Base-by-base conservation (phyloP, 2,888 invertebrate genomes). In the Cylloceria caligata region DNA sequence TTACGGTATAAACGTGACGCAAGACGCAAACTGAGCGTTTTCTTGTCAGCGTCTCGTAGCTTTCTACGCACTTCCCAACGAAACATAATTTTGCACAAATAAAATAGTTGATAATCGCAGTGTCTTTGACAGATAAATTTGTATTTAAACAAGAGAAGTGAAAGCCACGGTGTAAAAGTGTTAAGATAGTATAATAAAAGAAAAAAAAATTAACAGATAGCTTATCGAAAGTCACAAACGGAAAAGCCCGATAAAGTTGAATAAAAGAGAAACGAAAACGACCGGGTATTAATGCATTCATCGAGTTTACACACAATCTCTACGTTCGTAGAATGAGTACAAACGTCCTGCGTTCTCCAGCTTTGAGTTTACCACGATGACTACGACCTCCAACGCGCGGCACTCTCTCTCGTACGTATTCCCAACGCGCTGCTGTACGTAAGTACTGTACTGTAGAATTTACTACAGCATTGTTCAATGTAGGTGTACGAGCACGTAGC, bases 401-500 rank as follows among this genome's bases (percentile, higher is more conserved):
- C 39, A 2, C 45, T 16, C 49, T 52, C 49, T 52, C 49, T 52
- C 24, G 9, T n/a, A 4, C 24, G 52, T n/a, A n/a, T n/a, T 19
- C 21, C 6, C 24, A 24, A 11, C 1, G 52, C 21, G 21, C 11
- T 3, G n/a, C n/a, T n/a, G n/a, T n/a, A n/a, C n/a, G n/a, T n/a
- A n/a, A 49, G 19, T 19, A 24, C 36, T 34, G 34, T n/a, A 60
- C 60, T 34, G 60, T 60, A 19, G 60, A 34, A 3, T 39, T 55
- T 24, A 13, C 36, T 27, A 47, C 27, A 30, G 21, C 6, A 21
- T 13, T n/a, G 6, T 13, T 27, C 21, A 5, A 11, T 9, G 27
- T 45, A 24, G 55, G 60, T 60, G 19, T 24, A 52, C 52, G 24
- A 5, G 34, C 6, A 19, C 19, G 3, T 19, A 9, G 24, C 24